Evolutionary conservation across 2,888 invertebrate species (phyloP), one percentile per base, ranked within the genome.

Genomic region (Dendrolimus houi): DNA sequence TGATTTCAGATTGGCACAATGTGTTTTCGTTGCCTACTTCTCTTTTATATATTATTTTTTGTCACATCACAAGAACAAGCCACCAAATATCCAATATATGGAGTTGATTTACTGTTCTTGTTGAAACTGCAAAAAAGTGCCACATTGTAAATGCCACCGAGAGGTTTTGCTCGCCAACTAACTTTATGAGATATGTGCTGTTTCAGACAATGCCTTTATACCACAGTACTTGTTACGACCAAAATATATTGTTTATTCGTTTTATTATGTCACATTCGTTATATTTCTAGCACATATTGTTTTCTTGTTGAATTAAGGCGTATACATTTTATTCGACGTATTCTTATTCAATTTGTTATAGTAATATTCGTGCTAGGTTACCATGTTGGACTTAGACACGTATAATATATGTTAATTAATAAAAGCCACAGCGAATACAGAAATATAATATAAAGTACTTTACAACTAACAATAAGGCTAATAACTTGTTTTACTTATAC

Each of bases 181-280:
- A 87, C 81, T 88, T 87, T 85, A 76, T 83, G 86, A 85, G 77
- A 81, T 80, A 85, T 83, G 77, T 78, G 80, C 81, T 84, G 9
- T 47, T 47, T 80, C 71, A 77, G 76, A 79, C 84, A 81, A 82
- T 78, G 77, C 82, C 84, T 81, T 83, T 81, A 82, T 80, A 75
- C 71, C 72, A 70, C 70, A 68, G 72, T 74, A 71, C 69, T 78
- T 75, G 78, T 73, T 80, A 72, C 69, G 76, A 71, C 70, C 71
- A 68, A 71, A 68, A 67, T 75, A 77, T 81, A 66, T 67, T 77
- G 83, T 80, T 81, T 80, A 77, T 80, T 79, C 82, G 76, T 83
- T 80, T 74, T 75, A 70, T 68, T 74, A 70, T 68, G 71, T 73
- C 47, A 47, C 47, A 47, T 47, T 47, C 12, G 47, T 47, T 47